A percentile compares a stretch with the other conserved stretches of the same genome.
Conservation (phyloP, 2,113 vertebrate species). For the Lepus europaeus region DNA sequence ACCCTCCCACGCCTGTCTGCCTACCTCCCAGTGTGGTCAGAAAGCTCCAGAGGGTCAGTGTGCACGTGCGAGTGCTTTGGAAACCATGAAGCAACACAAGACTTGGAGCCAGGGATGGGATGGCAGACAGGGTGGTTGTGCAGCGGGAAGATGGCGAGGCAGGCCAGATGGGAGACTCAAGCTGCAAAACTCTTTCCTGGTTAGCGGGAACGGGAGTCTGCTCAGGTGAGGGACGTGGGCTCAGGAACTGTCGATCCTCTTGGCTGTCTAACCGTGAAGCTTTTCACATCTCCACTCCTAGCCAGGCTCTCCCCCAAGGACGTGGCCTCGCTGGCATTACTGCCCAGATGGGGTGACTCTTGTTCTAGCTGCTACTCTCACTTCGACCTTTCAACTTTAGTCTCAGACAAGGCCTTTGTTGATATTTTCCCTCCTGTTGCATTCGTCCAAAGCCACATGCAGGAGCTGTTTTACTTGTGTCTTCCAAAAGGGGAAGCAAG, state of each 20-base stretch:
- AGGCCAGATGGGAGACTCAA: neutral
- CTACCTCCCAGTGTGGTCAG: neutral
- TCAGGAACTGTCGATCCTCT: neutral
- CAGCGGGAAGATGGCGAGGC: neutral
- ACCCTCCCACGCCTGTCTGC: neutral
- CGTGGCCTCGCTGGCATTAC: neutral
- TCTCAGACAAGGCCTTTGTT: constrained; percentile 62
- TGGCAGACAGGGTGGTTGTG: neutral
- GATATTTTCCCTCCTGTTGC: neutral
- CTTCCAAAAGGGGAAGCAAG: constrained; percentile 23
- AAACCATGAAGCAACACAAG: neutral
- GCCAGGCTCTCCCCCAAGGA: neutral
- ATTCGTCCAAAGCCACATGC: neutral
- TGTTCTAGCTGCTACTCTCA: neutral
- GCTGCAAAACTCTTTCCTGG: neutral
- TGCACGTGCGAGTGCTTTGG: neutral
- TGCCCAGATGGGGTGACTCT: neutral
- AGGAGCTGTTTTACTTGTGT: neutral
- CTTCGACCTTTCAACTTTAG: neutral
- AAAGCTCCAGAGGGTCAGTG: neutral
- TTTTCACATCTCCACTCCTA: neutral
- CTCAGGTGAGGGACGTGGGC: neutral
- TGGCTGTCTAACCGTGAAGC: neutral
- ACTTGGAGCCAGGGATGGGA: neutral
- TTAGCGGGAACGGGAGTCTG: neutral